A percentile compares a stretch with the other conserved stretches of the same genome.
These are phyloP conservation scores for Augiades crinisus DNA, from an alignment of 2,888 invertebrate species.

Conservation along the genomic window DNA sequence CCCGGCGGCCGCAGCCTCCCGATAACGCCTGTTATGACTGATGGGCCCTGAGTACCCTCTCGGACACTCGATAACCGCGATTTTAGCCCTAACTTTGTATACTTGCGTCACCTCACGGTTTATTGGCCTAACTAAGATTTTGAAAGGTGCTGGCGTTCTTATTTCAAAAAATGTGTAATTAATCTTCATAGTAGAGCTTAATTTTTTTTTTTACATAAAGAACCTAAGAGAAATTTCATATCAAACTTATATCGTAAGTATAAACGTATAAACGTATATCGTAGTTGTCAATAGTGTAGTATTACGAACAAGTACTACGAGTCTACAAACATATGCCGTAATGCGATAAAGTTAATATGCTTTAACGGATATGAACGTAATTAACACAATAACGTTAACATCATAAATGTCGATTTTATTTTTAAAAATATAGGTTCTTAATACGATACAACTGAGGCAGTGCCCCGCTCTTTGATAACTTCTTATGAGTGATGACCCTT, in stretches of 20 bases:
- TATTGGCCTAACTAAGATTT: conserved; percentile 15
- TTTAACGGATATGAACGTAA: not conserved
- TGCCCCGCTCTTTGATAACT: conserved; percentile 45
- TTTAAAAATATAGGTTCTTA: not conserved
- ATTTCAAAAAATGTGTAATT: not conserved
- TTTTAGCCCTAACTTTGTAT: conserved; percentile 8
- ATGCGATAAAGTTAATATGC: not conserved
- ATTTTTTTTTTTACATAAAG: not conserved
- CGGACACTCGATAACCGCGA: conserved; percentile 14
- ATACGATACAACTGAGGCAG: conserved; percentile 32
- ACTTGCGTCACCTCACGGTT: conserved; percentile 7
- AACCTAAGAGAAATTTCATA: not conserved
- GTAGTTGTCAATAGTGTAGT: too few species aligned
- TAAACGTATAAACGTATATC: too few species aligned
- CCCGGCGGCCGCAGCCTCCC: conserved; percentile 41
- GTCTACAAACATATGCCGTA: not conserved
- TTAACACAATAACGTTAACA: conserved; percentile 18
- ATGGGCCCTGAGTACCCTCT: conserved; percentile 37
- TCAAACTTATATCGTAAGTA: too few species aligned
- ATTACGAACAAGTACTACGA: not conserved
- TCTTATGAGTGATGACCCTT: conserved; percentile 60
- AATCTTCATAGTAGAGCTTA: not conserved
- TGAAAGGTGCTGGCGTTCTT: too few species aligned
- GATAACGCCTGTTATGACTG: conserved; percentile 65
- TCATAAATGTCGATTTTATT: conserved; percentile 7